Conservation (phyloP, 2,113 vertebrate species). For the Paratilapia polleni region DNA sequence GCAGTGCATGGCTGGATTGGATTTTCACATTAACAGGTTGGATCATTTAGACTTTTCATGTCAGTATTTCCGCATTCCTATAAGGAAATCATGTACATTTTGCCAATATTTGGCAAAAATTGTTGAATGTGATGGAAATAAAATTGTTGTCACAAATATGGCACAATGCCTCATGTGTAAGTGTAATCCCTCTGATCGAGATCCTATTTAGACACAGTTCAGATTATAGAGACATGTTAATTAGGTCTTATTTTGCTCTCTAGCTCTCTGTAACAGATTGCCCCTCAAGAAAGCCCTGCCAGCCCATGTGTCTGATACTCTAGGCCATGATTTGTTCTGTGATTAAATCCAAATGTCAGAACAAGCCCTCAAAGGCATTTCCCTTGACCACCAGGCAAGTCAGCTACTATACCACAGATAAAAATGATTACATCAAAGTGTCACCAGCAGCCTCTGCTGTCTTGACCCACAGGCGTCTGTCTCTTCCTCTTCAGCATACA, state of each 20-base stretch:
- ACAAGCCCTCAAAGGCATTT: slow-evolving; percentile 20
- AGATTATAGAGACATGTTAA: not conserved
- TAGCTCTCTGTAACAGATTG: slow-evolving; percentile 41
- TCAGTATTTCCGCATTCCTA: not conserved
- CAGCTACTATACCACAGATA: not conserved
- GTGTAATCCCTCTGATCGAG: not conserved
- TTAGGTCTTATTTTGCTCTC: not conserved
- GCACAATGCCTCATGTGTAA: not conserved
- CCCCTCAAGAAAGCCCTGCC: not conserved
- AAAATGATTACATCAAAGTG: slow-evolving; percentile 45
- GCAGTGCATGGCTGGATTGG: not conserved
- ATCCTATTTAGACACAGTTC: not conserved
- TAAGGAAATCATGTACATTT: not conserved
- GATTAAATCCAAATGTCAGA: slow-evolving; percentile 52
- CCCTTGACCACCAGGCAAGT: not conserved
- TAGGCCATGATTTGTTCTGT: slow-evolving; percentile 24
- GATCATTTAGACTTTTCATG: not conserved
- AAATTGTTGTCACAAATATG: not conserved
- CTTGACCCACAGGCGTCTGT: slow-evolving; percentile 9
- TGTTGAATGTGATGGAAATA: not conserved
- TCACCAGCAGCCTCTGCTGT: not conserved
- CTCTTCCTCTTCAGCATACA: slow-evolving; percentile 22
- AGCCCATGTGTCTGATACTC: slow-evolving; percentile 25
- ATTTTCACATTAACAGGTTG: no score
- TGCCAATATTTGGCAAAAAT: not conserved